Percentiles rank a stretch among this genome's conserved stretches.
phyloP scores from a whole-genome alignment of 2,113 vertebrate genomes.

The Halichoerus grypus region DNA sequence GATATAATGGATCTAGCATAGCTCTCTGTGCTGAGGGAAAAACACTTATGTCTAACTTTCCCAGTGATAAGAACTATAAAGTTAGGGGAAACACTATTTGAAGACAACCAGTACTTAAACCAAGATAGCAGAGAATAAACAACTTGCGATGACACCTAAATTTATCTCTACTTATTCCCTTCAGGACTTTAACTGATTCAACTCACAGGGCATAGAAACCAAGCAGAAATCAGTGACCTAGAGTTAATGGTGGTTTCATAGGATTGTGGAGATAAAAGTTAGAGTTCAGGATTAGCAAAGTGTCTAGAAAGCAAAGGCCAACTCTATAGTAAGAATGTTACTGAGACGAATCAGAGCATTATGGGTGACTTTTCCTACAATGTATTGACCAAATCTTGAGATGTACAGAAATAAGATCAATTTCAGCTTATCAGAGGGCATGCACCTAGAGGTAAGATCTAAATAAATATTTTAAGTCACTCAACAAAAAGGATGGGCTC shows the following conservation, averaged over 20 bases:
- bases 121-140: background rate
- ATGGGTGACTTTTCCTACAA: background rate
- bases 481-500: background rate
- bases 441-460: background rate
- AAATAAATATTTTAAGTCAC: background rate
- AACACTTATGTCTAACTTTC: background rate
- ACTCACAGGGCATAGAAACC: background rate
- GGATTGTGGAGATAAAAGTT: background rate
- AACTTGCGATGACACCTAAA: background rate
- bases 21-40: background rate
- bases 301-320: background rate
- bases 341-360: background rate
- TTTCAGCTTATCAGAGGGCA: background rate
- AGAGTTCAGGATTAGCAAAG: background rate
- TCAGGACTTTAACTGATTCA: background rate
- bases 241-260: background rate
- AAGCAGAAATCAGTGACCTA: background rate
- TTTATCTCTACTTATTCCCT: background rate
- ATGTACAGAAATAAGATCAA: background rate
- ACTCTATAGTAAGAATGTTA: background rate
- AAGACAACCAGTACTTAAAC: background rate
- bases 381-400: background rate
- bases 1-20: constrained; percentile 64
- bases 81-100: background rate
- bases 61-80: background rate